A percentile compares a stretch with the other conserved stretches of the same genome.
Conservation (phyloP, 2,113 vertebrate genomes). For the Paralichthys olivaceus region DNA sequence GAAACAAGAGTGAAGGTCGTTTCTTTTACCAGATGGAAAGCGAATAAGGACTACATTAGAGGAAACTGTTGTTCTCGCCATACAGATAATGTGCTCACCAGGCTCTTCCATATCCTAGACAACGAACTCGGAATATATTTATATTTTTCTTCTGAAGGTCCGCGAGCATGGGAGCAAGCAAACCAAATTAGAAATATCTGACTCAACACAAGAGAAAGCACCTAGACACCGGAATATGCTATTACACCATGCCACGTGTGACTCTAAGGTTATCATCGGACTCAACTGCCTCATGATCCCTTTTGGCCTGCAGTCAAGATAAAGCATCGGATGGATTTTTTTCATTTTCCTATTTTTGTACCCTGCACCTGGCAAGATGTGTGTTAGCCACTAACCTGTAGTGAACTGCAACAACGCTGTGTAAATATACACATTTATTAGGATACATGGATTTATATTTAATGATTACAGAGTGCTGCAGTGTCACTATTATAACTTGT, state of each 20-base stretch:
- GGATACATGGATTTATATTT: constrained; percentile 61
- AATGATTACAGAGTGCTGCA: constrained; percentile 31
- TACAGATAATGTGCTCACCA: constrained; percentile 41
- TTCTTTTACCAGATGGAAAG: constrained; percentile 27
- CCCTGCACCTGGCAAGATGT: constrained; percentile 52
- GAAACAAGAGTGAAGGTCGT: neutral
- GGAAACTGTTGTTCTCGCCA: constrained; percentile 42
- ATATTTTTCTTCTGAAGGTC: constrained; percentile 49
- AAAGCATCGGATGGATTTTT: constrained; percentile 45
- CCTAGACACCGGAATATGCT: constrained; percentile 53
- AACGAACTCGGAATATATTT: constrained; percentile 36
- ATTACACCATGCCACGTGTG: constrained; percentile 39
- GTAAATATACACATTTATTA: constrained; percentile 62
- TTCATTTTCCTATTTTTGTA: constrained; percentile 74
- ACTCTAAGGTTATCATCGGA: constrained; percentile 44
- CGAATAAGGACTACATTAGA: constrained; percentile 43
- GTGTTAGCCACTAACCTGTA: constrained; percentile 28
- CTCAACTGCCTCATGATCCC: constrained; percentile 49
- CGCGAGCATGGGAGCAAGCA: constrained; percentile 59
- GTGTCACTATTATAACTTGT: constrained; percentile 29
- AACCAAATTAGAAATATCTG: constrained; percentile 49
- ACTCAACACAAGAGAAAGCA: constrained; percentile 50
- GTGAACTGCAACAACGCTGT: constrained; percentile 41
- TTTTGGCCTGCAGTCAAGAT: constrained; percentile 49
- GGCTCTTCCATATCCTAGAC: constrained; percentile 41